Base-by-base conservation (phyloP, 2,888 invertebrate genomes). In the Trissolcus brochymenae region DNA sequence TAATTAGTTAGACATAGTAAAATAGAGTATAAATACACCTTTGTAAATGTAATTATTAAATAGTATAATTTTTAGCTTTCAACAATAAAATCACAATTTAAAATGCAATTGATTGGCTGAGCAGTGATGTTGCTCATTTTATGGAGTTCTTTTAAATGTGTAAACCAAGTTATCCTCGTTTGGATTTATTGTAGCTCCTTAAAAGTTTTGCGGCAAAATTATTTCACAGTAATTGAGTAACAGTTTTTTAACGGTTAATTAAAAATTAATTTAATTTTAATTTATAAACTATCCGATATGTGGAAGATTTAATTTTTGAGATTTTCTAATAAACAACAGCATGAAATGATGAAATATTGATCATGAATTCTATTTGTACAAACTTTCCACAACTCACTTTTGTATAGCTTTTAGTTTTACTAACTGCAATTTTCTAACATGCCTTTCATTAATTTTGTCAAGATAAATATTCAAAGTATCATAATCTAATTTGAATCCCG, bases 11-110 rank as follows among this genome's bases (percentile, higher is more conserved):
- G 14, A 51, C 17, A 66, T 17, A 40, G 50, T 59, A 79, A 65
- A 25, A 74, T 74, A 73, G 53, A 49, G 75, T 65, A 82, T 76
- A 41, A n/a, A 21, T 56, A 13, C 49, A 72, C 77, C 53, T 49
- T 57, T 72, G 74, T 71, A 54, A 59, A 55, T 71, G 62, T 64
- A 64, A 59, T 50, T 66, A 35, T 4, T 49, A 16, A 56, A 35
- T 21, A 16, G 50, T 41, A 40, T 17, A 19, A 17, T 57, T 57
- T 17, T 35, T 35, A 35, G 9, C 0, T 29, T 55, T 35, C 40
- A 55, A 13, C 35, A 16, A 40, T 14, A 35, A 53, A 19, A 17
- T 14, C 11, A 35, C 35, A 35, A 35, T 35, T 6, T 35, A 1
- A 35, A 11, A 35, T 35, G 35, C 9, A 35, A 35, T 35, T 35